These are phyloP conservation scores for Eretmochelys imbricata DNA, from an alignment of 2,113 vertebrate species.

Conservation along the genomic window DNA sequence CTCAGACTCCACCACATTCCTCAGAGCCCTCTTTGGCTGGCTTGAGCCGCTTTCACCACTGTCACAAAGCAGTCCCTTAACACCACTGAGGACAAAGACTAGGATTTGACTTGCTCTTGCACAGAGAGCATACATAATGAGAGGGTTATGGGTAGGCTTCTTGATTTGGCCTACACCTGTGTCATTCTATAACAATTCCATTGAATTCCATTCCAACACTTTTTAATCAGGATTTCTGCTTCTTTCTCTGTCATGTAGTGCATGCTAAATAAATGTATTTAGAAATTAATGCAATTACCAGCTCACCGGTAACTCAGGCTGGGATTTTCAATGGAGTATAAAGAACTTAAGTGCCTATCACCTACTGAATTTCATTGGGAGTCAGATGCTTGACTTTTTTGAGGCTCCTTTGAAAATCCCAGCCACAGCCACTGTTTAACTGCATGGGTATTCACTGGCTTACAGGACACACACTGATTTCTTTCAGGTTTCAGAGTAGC, in stretches of 20 bases:
- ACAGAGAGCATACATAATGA: neutral
- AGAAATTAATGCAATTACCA: neutral
- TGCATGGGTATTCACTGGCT: constrained; percentile 27
- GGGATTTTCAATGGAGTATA: neutral
- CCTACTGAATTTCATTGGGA: neutral
- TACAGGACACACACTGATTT: neutral
- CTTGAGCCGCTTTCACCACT: neutral
- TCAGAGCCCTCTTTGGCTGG: neutral
- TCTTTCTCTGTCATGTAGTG: neutral
- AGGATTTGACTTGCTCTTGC: neutral
- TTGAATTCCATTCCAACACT: neutral
- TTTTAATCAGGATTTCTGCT: neutral
- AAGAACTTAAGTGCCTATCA: neutral
- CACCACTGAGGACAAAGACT: neutral
- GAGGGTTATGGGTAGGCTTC: neutral
- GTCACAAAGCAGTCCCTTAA: neutral
- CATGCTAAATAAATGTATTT: neutral
- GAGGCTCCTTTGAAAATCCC: neutral
- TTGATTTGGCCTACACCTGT: neutral
- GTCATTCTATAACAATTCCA: neutral
- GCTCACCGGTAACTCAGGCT: neutral
- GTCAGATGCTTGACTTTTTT: neutral
- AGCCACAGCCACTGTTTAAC: neutral
- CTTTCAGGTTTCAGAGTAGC: neutral
- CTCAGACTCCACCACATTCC: neutral